phyloP scores from a whole-genome alignment of 2,797 vertebrate species.

The Carcharodon carcharias region DNA sequence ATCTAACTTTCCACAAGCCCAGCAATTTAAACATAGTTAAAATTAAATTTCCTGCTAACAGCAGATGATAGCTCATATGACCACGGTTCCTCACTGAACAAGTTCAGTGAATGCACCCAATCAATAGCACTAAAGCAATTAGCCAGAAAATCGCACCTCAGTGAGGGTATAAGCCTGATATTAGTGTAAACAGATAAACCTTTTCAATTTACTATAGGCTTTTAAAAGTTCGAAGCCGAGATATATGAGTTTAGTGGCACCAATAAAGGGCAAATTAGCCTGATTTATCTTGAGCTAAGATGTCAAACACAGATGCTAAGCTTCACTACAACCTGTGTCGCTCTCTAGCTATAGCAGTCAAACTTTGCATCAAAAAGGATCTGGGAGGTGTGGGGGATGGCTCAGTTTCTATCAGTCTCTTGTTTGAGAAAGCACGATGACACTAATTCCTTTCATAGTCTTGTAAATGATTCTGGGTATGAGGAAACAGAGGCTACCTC shows the following conservation, averaged over 20 bases:
- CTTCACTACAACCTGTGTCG: not conserved
- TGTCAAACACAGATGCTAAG: not conserved
- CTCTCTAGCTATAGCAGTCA: not conserved
- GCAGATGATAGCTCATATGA: not conserved
- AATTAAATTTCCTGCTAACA: not conserved
- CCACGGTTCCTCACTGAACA: no score
- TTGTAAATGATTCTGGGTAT: not conserved
- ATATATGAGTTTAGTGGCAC: no score
- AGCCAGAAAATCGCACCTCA: not conserved
- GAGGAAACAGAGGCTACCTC: not conserved
- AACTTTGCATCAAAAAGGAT: not conserved
- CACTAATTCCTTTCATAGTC: not conserved
- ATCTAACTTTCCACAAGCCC: not conserved
- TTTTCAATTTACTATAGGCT: not conserved
- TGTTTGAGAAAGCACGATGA: not conserved
- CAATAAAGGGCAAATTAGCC: not conserved
- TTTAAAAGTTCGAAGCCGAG: no score
- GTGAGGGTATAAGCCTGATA: not conserved
- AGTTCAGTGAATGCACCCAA: not conserved
- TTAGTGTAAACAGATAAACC: not conserved
- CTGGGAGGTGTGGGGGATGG: no score
- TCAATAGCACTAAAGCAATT: not conserved
- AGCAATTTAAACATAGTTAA: no score
- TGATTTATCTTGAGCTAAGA: not conserved
- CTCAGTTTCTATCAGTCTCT: not conserved